Evolutionary conservation across 2,797 vertebrate species (phyloP).

Genomic region (Darevskia mixta): DNA sequence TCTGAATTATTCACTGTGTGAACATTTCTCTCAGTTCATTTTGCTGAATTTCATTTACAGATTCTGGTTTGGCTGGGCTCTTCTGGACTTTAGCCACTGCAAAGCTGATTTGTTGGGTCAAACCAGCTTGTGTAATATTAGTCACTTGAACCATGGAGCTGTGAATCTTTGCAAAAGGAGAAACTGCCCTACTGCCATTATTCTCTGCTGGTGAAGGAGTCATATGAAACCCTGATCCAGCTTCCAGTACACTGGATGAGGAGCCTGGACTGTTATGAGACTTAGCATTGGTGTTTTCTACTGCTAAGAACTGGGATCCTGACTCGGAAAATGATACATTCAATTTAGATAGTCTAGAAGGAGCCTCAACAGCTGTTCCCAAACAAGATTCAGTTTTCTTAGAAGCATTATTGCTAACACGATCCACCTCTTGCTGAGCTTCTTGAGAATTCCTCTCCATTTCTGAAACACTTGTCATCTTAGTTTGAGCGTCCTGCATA

Average conservation of each 20-base stretch:
- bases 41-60: conserved; percentile 85
- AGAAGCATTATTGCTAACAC: conserved; percentile 57
- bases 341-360: conserved; percentile 90
- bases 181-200: conserved; percentile 90
- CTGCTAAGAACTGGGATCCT: conserved; percentile 82
- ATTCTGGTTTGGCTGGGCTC: conserved; percentile 92
- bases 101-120: conserved; percentile 95
- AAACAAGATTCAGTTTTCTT: conserved; percentile 59
- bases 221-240: conserved; percentile 73
- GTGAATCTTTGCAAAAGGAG: conserved; percentile 97
- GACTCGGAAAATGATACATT: conserved; percentile 84
- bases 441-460: conserved; percentile 62
- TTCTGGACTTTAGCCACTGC: conserved; percentile 98
- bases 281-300: conserved; percentile 79
- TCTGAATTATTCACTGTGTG: conserved; percentile 98
- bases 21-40: conserved; percentile 95
- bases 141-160: conserved; percentile 98
- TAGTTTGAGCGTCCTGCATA: conserved; percentile 90
- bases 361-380: conserved; percentile 64
- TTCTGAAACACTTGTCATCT: conserved; percentile 75
- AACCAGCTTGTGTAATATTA: conserved; percentile 93
- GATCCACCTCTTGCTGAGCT: conserved; percentile 32
- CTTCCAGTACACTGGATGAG: conserved; percentile 75
- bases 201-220: conserved; percentile 89
- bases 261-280: conserved; percentile 84